Conservation (phyloP, 92 coral and sea anemone genomes). For the Phymanthus crucifer region DNA sequence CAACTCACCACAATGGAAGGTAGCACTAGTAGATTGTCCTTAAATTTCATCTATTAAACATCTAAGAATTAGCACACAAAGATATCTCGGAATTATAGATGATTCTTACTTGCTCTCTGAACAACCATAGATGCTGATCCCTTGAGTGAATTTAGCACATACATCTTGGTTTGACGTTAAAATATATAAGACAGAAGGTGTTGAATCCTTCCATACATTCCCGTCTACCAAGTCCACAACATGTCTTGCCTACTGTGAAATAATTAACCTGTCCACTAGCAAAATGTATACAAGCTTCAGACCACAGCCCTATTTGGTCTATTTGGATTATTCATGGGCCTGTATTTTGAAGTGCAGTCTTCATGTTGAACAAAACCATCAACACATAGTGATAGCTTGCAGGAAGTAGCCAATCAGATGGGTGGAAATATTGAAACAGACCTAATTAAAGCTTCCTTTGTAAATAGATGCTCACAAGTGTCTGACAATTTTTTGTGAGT, state of each 20-base stretch:
- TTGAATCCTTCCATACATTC: constrained; percentile 1
- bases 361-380: constrained; percentile 24
- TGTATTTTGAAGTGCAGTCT: constrained; percentile 8
- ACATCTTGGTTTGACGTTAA: neutral
- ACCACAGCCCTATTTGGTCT: constrained; percentile 35
- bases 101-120: constrained; percentile 30
- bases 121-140: constrained; percentile 35
- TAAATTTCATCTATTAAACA: constrained; percentile 6
- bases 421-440: constrained; percentile 13
- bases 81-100: neutral
- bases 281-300: constrained; percentile 14
- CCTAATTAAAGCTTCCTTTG: constrained; percentile 19
- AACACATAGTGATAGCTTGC: constrained; percentile 15
- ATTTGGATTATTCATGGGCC: constrained; percentile 27
- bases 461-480: constrained; percentile 11
- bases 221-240: constrained; percentile 1
- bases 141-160: constrained; percentile 16
- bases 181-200: neutral
- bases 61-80: neutral
- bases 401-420: constrained; percentile 14
- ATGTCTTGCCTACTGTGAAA: constrained; percentile 16
- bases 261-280: constrained; percentile 15
- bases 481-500: constrained; percentile 1
- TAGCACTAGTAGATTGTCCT: neutral
- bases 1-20: neutral